These are phyloP conservation scores for Eolophus roseicapilla DNA, from an alignment of 2,113 vertebrate genomes.

Conservation along the genomic window DNA sequence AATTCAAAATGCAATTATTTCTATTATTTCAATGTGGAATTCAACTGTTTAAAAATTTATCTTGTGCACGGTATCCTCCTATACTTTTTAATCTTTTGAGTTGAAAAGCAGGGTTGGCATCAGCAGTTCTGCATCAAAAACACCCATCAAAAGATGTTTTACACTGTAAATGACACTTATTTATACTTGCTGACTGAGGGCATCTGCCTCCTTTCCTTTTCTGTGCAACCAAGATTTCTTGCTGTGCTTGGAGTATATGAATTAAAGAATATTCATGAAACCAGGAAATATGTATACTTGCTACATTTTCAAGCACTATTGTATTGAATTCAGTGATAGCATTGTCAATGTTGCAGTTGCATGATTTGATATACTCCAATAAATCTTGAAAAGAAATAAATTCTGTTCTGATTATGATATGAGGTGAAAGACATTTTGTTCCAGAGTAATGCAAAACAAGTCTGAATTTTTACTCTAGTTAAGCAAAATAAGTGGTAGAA, in stretches of 20 bases:
- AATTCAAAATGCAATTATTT: background rate
- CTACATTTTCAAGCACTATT: background rate
- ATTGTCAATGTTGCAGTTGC: background rate
- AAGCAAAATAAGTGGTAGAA: background rate
- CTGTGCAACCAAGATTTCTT: background rate
- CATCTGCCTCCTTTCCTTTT: background rate
- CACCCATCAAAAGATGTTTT: background rate
- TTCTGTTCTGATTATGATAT: background rate
- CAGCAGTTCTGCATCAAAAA: background rate
- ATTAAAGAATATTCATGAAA: background rate
- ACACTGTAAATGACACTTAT: background rate
- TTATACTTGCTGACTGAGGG: background rate
- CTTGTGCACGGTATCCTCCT: background rate
- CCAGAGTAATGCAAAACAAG: background rate
- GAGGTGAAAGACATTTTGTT: background rate
- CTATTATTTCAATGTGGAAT: background rate
- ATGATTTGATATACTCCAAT: background rate
- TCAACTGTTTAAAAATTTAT: background rate
- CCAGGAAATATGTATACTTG: background rate
- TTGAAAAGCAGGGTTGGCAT: background rate
- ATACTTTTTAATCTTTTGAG: background rate
- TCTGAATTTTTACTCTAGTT: background rate
- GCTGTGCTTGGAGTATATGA: background rate
- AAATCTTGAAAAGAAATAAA: background rate
- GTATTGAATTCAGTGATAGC: background rate